These are phyloP conservation scores for Mustelus asterias DNA, from an alignment of 2,113 vertebrate genomes.

Conservation along the genomic window DNA sequence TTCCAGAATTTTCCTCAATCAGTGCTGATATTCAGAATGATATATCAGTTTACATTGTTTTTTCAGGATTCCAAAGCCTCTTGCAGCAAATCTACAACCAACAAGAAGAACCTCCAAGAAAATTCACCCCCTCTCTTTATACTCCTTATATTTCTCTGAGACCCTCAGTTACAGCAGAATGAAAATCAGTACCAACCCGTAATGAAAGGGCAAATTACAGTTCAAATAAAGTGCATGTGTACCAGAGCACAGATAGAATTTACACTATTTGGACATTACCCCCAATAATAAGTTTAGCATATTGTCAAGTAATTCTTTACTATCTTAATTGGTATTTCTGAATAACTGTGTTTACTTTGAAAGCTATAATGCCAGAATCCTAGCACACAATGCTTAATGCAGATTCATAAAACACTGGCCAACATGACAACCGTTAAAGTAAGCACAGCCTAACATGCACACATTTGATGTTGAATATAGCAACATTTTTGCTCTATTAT, in stretches of 20 bases:
- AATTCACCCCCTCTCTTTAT: not conserved
- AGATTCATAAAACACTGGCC: not conserved
- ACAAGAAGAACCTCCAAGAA: not conserved
- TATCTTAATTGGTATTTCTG: not conserved
- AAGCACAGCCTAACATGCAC: not conserved
- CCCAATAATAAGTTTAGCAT: not conserved
- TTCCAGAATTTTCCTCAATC: not conserved
- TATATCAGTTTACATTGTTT: not conserved
- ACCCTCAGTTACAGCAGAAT: not conserved
- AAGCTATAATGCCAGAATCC: not conserved
- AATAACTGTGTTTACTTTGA: not conserved
- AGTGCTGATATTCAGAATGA: not conserved
- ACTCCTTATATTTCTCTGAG: not conserved
- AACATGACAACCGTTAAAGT: not conserved
- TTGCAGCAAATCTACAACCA: not conserved
- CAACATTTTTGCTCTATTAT: no score
- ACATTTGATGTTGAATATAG: not conserved
- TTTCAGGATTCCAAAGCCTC: not conserved
- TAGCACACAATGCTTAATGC: not conserved
- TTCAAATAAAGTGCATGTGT: not conserved
- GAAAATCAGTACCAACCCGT: not conserved
- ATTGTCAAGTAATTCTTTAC: not conserved
- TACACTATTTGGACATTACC: not conserved
- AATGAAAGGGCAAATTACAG: not conserved
- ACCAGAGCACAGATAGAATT: not conserved